A percentile compares a stretch with the other conserved stretches of the same genome.
Evolutionary conservation across 1,140 invertebrate genomes (phyloP).

Genomic region (Onthophagus taurus): DNA sequence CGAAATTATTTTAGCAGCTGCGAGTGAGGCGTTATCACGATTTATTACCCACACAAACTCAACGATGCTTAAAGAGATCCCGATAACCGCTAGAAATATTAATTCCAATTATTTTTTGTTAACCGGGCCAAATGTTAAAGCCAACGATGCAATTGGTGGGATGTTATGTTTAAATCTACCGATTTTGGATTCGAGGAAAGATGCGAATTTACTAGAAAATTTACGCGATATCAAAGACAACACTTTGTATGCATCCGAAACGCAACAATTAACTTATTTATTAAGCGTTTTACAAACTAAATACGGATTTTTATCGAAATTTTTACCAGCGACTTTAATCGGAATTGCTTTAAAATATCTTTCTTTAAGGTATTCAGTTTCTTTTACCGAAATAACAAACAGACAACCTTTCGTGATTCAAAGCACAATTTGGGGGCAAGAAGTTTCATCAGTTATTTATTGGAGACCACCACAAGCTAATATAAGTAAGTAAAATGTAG

Average conservation of each 20-base stretch:
- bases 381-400: slow-evolving; percentile 58
- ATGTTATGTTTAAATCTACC: slow-evolving; percentile 41
- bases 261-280: slow-evolving; percentile 57
- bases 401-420: slow-evolving; percentile 36
- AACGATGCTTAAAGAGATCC: slow-evolving; percentile 36
- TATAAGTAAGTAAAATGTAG: slow-evolving; percentile 49
- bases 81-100: slow-evolving; percentile 40
- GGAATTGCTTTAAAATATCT: slow-evolving; percentile 60
- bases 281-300: slow-evolving; percentile 58
- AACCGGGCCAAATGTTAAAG: slow-evolving; percentile 26
- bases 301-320: slow-evolving; percentile 53
- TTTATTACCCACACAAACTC: slow-evolving; percentile 49
- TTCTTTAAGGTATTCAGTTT: slow-evolving; percentile 60
- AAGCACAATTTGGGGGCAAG: slow-evolving; percentile 53
- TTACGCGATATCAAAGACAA: slow-evolving; percentile 45
- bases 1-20: slow-evolving; percentile 55
- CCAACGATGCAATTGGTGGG: slow-evolving; percentile 31
- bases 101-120: slow-evolving; percentile 33
- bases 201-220: slow-evolving; percentile 31
- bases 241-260: slow-evolving; percentile 47
- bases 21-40: slow-evolving; percentile 50
- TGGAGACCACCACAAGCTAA: slow-evolving; percentile 74
- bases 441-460: slow-evolving; percentile 56
- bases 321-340: slow-evolving; percentile 55
- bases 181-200: slow-evolving; percentile 35